These are phyloP conservation scores for Hermaeophaga mercurialis DNA, from an alignment of 2,888 invertebrate species.

Conservation along the genomic window DNA sequence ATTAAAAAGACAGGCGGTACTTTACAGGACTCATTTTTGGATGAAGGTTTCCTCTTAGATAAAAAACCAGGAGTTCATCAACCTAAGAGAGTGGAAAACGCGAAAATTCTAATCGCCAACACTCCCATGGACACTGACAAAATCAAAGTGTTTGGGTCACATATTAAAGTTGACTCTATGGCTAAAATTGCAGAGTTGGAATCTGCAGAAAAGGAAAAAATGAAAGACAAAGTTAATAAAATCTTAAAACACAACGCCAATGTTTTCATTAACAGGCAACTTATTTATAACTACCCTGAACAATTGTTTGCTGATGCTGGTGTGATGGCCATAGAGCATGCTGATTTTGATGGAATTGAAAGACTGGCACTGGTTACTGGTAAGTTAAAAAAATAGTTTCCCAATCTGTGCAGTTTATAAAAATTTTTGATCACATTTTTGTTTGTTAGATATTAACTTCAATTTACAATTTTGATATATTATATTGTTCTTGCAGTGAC, in stretches of 20 bases:
- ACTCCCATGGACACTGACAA: conserved; percentile 99
- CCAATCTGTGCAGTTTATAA: too few relatives aligned
- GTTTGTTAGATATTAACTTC: too few relatives aligned
- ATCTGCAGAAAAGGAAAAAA: conserved; percentile 97
- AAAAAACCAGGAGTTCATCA: conserved; percentile 98
- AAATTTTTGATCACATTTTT: too few relatives aligned
- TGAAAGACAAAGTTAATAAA: conserved; percentile 98
- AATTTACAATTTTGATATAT: too few relatives aligned
- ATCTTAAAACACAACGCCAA: conserved; percentile 94
- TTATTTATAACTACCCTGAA: conserved; percentile 99
- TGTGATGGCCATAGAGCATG: conserved; percentile 99
- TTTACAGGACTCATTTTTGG: conserved; percentile 93
- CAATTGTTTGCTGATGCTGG: conserved; percentile 98
- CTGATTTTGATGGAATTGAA: conserved; percentile 99
- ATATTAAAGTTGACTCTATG: conserved; percentile 90
- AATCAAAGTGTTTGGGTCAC: conserved; percentile 97
- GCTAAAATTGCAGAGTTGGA: conserved; percentile 97
- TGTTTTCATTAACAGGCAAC: conserved; percentile 98
- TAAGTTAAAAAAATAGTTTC: background rate
- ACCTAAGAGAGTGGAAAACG: conserved; percentile 93
- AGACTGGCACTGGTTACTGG: conserved; percentile 90
- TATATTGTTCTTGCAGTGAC: too few relatives aligned
- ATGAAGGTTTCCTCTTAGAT: conserved; percentile 92
- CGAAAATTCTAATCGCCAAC: conserved; percentile 96
- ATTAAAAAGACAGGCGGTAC: conserved; percentile 96